Evolutionary conservation across 2,888 invertebrate genomes (phyloP).

Genomic region (Limnephilus marmoratus): DNA sequence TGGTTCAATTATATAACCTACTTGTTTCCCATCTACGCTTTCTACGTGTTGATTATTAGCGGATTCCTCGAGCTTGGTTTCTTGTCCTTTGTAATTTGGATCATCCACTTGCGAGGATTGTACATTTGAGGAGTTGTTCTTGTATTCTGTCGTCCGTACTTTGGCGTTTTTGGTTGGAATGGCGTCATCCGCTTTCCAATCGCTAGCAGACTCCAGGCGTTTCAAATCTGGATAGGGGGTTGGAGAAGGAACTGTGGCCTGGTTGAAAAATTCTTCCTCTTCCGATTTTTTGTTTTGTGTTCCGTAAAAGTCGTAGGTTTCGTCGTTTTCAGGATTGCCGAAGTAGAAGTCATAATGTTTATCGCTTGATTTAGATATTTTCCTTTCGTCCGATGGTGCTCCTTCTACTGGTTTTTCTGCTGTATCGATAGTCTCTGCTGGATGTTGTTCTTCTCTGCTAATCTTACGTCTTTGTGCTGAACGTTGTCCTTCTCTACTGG

Average conservation of each 20-base stretch:
- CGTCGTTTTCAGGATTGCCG: slow-evolving; percentile 68
- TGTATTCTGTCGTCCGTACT: slow-evolving; percentile 71
- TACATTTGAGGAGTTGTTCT: slow-evolving; percentile 72
- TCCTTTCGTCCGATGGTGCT: slow-evolving; percentile 60
- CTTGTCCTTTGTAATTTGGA: slow-evolving; percentile 67
- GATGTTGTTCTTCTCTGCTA: slow-evolving; percentile 65
- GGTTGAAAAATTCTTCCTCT: slow-evolving; percentile 71
- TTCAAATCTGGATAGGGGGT: slow-evolving; percentile 68
- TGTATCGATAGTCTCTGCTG: slow-evolving; percentile 58
- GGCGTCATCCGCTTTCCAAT: slow-evolving; percentile 67
- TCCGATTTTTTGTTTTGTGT: slow-evolving; percentile 71
- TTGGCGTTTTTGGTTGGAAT: slow-evolving; percentile 71
- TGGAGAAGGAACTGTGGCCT: slow-evolving; percentile 71
- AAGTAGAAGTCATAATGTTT: slow-evolving; percentile 57
- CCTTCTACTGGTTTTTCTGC: slow-evolving; percentile 65
- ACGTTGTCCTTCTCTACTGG: slow-evolving; percentile 15
- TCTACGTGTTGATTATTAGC: slow-evolving; percentile 13
- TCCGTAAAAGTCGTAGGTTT: slow-evolving; percentile 73
- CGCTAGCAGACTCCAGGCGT: slow-evolving; percentile 67
- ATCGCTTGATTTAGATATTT: slow-evolving; percentile 16
- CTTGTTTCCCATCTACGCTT: slow-evolving; percentile 10
- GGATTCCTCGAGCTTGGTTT: neutral
- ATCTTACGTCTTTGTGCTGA: slow-evolving; percentile 58
- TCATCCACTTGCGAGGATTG: slow-evolving; percentile 72
- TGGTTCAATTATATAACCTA: neutral